Base-by-base conservation (phyloP, 1,140 invertebrate species). In the Schlechtendalia chinensis region DNA sequence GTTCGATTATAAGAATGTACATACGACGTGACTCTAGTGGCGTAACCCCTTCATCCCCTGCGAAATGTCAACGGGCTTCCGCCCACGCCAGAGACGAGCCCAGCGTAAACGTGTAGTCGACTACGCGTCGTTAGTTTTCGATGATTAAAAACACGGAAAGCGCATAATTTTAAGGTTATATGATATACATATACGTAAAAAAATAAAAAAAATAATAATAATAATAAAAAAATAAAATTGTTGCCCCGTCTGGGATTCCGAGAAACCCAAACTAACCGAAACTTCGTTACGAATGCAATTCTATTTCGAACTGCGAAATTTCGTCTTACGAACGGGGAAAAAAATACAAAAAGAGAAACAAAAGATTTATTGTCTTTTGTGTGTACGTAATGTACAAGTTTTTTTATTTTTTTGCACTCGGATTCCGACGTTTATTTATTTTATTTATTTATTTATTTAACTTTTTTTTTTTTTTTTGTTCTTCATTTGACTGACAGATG, bases 281-380 rank as follows among this genome's bases (percentile, higher is more conserved):
- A 79, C 56, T 79, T 79, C 75, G 59, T 79, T 79, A 79, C 61
- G 27, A 79, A 79, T 63, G 32, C 14, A 63, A 79, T 77, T 61
- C 58, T 61, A 79, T 79, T 61, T 79, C 39, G 47, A 79, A 79
- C 56, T 59, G 22, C 54, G 63, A 79, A 79, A 79, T 79, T 79
- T 79, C n/a, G 58, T 27, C 58, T 61, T 79, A 63, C 39, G 5
- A 59, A 75, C 32, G 8, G 32, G 3, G 8, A 79, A 77, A 77
- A 77, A 75, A 75, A 71, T 16, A 17, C 12, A 71, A 74, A 75
- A 75, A 75, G 17, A 75, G 72, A 22, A 59, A 58, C 19, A 56
- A 75, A 79, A 79, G 58, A 79, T 61, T 61, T 61, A 79, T 79
- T 79, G 75, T 79, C 75, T 79, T 79, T 79, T 79, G 58, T 79